Conservation (phyloP, 2,113 vertebrate species). For the Probosciger aterrimus region DNA sequence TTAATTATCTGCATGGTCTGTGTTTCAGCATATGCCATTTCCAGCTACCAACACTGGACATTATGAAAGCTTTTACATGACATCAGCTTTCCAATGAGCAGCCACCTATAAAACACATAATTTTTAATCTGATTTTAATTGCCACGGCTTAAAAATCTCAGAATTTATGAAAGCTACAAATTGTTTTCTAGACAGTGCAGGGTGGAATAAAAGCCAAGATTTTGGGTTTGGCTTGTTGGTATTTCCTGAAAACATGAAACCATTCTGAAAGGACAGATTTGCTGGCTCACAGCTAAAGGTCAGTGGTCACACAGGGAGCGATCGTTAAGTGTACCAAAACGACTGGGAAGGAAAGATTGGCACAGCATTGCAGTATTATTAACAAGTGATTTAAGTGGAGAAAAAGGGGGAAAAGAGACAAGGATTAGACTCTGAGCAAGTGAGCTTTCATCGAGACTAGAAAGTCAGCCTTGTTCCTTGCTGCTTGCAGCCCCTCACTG, state of each 20-base stretch:
- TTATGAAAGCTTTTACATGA: background rate
- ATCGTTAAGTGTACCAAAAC: conserved; percentile 4
- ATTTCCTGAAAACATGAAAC: conserved; percentile 48
- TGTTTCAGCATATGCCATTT: background rate
- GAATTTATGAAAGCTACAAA: background rate
- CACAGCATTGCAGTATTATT: background rate
- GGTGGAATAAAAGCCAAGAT: background rate
- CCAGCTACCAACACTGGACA: background rate
- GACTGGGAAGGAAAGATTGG: background rate
- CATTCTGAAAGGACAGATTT: conserved; percentile 34
- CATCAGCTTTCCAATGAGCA: background rate
- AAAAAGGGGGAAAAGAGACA: background rate
- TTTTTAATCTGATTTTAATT: background rate
- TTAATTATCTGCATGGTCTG: background rate
- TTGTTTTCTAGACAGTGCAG: background rate
- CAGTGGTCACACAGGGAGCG: conserved; percentile 15
- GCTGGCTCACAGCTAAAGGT: conserved; percentile 54
- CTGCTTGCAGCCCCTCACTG: background rate
- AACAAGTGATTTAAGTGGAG: conserved; percentile 2
- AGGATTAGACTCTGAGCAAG: background rate
- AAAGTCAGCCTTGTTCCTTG: conserved; percentile 3
- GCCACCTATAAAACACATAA: background rate
- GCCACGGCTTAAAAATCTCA: background rate
- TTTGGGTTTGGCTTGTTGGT: conserved; percentile 12
- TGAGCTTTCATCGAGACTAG: conserved; percentile 10